Evolutionary conservation across 2,888 invertebrate genomes (phyloP), one percentile per base, ranked within the genome.

Genomic region (Zygaena filipendulae): DNA sequence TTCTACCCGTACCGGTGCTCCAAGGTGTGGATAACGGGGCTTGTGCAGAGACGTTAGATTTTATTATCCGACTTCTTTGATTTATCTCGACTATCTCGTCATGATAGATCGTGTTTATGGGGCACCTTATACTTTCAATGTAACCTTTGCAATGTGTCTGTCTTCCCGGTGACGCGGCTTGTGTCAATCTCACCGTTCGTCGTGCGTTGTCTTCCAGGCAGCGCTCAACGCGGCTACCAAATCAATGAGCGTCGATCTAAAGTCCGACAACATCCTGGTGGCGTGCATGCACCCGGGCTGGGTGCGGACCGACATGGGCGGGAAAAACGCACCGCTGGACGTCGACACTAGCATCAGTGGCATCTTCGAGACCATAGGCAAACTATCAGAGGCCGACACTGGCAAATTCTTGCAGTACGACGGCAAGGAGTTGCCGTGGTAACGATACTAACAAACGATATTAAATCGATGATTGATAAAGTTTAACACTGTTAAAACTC

Each of bases 301-400:
- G 95, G 93, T 95, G 4, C 86, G 87, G 56, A 96, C 95, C 0
- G 89, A 88, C 40, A 89, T 95, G 91, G 95, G 95, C 3, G 95
- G 95, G 3, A 64, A 81, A 20, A 87, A 85, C 40, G 95, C 95
- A 1, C 87, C 88, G 0, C 66, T 94, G 16, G 86, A 87, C 27
- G 72, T 91, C 2, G 83, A 87, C 12, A 81, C 84, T 2, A 88
- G 91, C 53, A 84, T 87, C 3, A 52, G 52, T 1, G 80, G 82
- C 10, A 86, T 95, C 32, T 62, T 94, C 10, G 60, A 83, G 4
- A 87, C 90, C 3, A 61, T 95, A 22, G 52, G 67, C 20, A 71
- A 70, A 2, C 70, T 94, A 4, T 77, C 81, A 13, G 85, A 87
- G 39, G 52, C 68, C 4, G 85, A 92, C 42, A 88, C 85, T 44